phyloP scores from a whole-genome alignment of 1,140 invertebrate species.

The Hydropsyche tenuis region DNA sequence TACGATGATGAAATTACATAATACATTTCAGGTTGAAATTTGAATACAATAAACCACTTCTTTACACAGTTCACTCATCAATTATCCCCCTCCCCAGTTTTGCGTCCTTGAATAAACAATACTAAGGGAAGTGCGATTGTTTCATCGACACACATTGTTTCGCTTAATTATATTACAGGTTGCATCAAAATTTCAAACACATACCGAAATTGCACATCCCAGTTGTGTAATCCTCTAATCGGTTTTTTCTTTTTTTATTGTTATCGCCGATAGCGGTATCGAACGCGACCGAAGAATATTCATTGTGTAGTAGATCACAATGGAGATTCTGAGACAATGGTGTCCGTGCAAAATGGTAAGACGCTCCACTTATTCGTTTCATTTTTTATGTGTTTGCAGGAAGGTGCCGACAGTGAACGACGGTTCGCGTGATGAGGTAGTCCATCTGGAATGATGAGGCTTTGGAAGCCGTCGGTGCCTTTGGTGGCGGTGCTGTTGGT shows the following conservation, averaged over 20 bases:
- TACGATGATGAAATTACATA: too few species aligned
- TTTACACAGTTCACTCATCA: too few species aligned
- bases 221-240: slow-evolving; percentile 15
- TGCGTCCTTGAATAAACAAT: slow-evolving; percentile 15
- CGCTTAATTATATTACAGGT: slow-evolving; percentile 7
- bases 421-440: slow-evolving; percentile 18
- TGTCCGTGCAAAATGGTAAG: not conserved
- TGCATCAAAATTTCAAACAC: slow-evolving; percentile 10
- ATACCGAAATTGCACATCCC: slow-evolving; percentile 7
- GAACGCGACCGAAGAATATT: not conserved
- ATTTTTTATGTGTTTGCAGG: slow-evolving; percentile 1
- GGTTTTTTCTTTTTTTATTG: slow-evolving; percentile 9
- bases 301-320: not conserved
- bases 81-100: too few species aligned
- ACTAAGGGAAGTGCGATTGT: slow-evolving; percentile 17
- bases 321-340: not conserved
- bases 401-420: not conserved
- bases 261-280: slow-evolving; percentile 7
- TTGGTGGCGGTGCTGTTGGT: slow-evolving; percentile 29
- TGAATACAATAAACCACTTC: too few species aligned
- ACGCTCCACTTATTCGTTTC: not conserved
- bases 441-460: not conserved
- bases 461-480: slow-evolving; percentile 5
- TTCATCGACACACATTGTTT: slow-evolving; percentile 7
- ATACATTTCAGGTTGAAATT: too few species aligned